Evolutionary conservation across 2,113 vertebrate genomes (phyloP), one percentile per base, ranked within the genome.

Genomic region (Lampris megalopsis): DNA sequence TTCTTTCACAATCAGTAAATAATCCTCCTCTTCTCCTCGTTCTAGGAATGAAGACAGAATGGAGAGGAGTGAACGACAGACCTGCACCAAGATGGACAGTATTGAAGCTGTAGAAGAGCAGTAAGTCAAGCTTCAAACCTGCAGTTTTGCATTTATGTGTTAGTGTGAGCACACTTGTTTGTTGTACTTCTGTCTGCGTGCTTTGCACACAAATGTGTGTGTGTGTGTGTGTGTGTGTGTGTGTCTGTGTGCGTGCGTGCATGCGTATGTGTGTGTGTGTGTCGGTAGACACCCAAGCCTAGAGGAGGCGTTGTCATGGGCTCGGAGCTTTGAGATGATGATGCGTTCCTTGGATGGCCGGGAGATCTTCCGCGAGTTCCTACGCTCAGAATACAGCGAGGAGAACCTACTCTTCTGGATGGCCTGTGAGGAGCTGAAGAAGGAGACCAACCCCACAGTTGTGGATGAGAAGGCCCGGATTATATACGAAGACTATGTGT

Each of bases 351-450:
- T 95, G 64, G 96, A 97, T 61, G 98, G 98, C 70, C 94, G 97
- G 83, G 96, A 97, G 77, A 85, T 98, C 79, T 99, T 99, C 92
- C 89, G 95, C 73, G 96, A 99, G 89, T 99, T 99, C 91, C 95
- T 99, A 80, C 96, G 97, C 80, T 98, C 97, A 0, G 98, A 99
- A 85, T 99, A 99, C 87, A 99, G 98, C 9, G 98, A 99, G 86
- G 98, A 99, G 91, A 99, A 99, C 92, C 95, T 99, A 66, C 95
- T 99, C 80, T 99, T 99, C 94, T 99, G 98, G 98, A 92, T 99
- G 54, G 96, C 97, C 41, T 99, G 98, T 71, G 98, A 99, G 88
- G 98, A 98, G 67, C 86, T 99, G 86, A 99, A 97, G 88, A 96
- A 96, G 74, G 97, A 99, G 89, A 96, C 95, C 2, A 94, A 95